Evolutionary conservation across 2,113 vertebrate species (phyloP).

Genomic region (Emydocephalus ijimae): DNA sequence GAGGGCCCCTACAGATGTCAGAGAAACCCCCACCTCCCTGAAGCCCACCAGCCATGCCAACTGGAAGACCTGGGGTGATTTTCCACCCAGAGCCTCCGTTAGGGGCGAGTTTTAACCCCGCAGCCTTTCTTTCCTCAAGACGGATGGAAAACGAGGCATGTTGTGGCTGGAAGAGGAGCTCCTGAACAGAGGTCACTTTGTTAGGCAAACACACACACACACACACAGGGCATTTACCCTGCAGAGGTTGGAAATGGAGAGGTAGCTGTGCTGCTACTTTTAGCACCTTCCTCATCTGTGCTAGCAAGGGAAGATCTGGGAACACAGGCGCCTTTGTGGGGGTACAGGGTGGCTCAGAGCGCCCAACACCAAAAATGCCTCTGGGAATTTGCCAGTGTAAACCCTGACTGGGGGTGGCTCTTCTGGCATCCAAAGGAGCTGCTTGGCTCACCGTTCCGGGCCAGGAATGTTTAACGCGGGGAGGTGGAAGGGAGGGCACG

Average conservation of each 20-base stretch:
- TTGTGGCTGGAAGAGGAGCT: constrained; percentile 46
- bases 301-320: constrained; percentile 53
- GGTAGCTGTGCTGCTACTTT: constrained; percentile 55
- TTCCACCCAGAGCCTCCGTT: not conserved
- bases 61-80: not conserved
- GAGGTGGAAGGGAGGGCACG: not conserved
- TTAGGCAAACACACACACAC: constrained; percentile 36
- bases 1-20: too few species aligned
- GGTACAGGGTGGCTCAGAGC: constrained; percentile 60
- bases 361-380: constrained; percentile 44
- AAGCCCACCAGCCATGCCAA: not conserved
- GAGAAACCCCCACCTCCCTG: not conserved
- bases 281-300: constrained; percentile 62
- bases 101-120: not conserved
- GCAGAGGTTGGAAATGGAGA: constrained; percentile 60
- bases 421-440: constrained; percentile 49
- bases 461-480: constrained; percentile 16
- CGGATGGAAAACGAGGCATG: constrained; percentile 44
- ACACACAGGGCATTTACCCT: constrained; percentile 51
- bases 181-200: constrained; percentile 51
- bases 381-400: constrained; percentile 54
- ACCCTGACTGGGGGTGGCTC: constrained; percentile 38
- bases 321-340: constrained; percentile 57
- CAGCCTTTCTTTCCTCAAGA: constrained; percentile 34
- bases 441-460: constrained; percentile 45